phyloP scores from a whole-genome alignment of 2,888 invertebrate species.

The Tetanocera ferruginea region DNA sequence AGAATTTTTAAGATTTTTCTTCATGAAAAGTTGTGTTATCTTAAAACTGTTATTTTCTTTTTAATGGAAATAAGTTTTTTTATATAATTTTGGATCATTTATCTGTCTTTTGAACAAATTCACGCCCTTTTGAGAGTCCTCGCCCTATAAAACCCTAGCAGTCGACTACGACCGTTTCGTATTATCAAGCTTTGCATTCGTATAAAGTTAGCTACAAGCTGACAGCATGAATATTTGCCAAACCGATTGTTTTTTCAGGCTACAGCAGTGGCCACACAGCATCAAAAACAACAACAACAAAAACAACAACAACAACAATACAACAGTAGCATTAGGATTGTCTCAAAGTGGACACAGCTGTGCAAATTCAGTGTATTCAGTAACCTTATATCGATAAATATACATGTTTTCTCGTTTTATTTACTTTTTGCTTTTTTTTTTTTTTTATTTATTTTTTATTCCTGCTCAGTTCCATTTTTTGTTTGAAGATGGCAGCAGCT shows the following conservation, averaged over 20 bases:
- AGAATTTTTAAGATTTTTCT: no score
- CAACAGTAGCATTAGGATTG: not conserved
- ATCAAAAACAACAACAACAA: not conserved
- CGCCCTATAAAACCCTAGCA: not conserved
- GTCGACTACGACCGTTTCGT: not conserved
- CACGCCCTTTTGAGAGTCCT: not conserved
- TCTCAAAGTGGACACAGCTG: conserved; percentile 39
- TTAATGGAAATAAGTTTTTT: no score
- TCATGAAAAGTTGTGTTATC: no score
- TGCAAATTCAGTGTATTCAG: conserved; percentile 33
- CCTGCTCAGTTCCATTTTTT: not conserved
- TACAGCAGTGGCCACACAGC: not conserved
- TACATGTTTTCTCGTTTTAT: not conserved
- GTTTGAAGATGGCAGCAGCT: conserved; percentile 2
- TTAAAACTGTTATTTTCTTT: no score
- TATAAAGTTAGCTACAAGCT: not conserved
- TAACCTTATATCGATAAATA: conserved; percentile 34
- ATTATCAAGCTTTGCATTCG: not conserved
- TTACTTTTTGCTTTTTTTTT: not conserved
- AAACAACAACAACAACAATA: not conserved
- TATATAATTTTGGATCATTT: no score
- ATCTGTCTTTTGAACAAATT: no score
- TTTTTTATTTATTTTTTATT: not conserved
- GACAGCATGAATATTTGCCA: conserved; percentile 64
- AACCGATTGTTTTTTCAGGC: conserved; percentile 62